Conservation (phyloP, 2,888 invertebrate genomes). For the Hydrotaea cyrtoneurina region DNA sequence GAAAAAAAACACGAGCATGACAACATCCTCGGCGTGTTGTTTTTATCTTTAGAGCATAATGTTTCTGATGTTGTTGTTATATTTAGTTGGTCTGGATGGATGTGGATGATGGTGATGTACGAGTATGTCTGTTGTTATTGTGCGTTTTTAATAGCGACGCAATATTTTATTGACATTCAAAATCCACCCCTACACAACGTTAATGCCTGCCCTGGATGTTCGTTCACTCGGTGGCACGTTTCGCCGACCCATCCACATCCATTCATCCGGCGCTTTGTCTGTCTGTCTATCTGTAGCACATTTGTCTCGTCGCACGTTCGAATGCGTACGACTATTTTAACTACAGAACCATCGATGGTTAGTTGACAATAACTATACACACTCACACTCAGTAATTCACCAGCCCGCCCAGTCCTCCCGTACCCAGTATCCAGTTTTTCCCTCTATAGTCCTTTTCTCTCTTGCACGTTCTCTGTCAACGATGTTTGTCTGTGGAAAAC, state of each 20-base stretch:
- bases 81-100: no score
- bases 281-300: constrained; percentile 13
- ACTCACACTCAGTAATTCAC: background rate
- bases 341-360: constrained; percentile 4
- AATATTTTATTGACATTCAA: constrained; percentile 60
- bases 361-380: constrained; percentile 29
- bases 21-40: background rate
- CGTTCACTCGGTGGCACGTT: constrained; percentile 7
- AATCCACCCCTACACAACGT: constrained; percentile 58
- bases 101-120: constrained; percentile 39
- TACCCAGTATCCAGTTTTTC: constrained; percentile 12
- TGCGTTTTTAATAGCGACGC: constrained; percentile 62
- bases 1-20: background rate
- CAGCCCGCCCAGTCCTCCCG: constrained; percentile 1
- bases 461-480: constrained; percentile 2
- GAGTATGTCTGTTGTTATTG: constrained; percentile 43
- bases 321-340: constrained; percentile 18
- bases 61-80: constrained; percentile 2
- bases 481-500: constrained; percentile 34
- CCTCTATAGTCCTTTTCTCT: background rate
- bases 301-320: background rate
- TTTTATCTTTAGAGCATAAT: constrained; percentile 22
- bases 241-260: background rate
- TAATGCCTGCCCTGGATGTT: background rate
- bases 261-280: background rate